Conservation (phyloP, 1,140 invertebrate species). For the Lineus longissimus region DNA sequence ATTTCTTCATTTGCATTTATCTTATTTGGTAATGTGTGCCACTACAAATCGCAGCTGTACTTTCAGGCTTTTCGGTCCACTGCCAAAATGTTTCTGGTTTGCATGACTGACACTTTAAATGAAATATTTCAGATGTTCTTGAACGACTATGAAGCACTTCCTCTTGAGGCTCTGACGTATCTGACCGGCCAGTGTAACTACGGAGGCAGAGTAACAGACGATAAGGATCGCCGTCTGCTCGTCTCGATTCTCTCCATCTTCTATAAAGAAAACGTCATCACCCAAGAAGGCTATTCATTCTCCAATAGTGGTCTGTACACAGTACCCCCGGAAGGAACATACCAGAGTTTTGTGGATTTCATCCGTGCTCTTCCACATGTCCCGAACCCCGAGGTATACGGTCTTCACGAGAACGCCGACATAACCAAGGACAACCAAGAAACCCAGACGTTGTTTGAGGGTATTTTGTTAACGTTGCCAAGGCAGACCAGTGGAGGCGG, state of each 20-base stretch:
- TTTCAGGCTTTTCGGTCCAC: too few species aligned
- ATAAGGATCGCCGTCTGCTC: conserved; percentile 52
- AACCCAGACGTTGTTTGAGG: conserved; percentile 63
- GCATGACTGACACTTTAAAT: neutral
- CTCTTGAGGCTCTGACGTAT: conserved; percentile 51
- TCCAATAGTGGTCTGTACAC: conserved; percentile 68
- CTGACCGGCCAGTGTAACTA: conserved; percentile 91
- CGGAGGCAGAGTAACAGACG: conserved; percentile 61
- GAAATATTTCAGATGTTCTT: conserved; percentile 49
- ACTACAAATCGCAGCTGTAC: too few species aligned
- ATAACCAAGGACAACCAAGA: conserved; percentile 55
- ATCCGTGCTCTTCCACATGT: conserved; percentile 46
- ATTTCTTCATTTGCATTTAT: neutral
- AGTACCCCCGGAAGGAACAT: conserved; percentile 65
- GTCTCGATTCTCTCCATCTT: conserved; percentile 46
- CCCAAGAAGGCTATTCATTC: conserved; percentile 50
- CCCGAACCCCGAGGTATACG: conserved; percentile 52
- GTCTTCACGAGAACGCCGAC: conserved; percentile 54
- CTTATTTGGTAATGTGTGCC: neutral
- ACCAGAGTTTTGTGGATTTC: conserved; percentile 51
- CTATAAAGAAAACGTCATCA: conserved; percentile 41
- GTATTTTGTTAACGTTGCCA: conserved; percentile 72
- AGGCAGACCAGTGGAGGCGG: conserved; percentile 58
- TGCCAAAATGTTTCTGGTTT: too few species aligned
- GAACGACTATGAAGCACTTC: conserved; percentile 54